phyloP scores from a whole-genome alignment of 2,113 vertebrate species.

The Rana temporaria region DNA sequence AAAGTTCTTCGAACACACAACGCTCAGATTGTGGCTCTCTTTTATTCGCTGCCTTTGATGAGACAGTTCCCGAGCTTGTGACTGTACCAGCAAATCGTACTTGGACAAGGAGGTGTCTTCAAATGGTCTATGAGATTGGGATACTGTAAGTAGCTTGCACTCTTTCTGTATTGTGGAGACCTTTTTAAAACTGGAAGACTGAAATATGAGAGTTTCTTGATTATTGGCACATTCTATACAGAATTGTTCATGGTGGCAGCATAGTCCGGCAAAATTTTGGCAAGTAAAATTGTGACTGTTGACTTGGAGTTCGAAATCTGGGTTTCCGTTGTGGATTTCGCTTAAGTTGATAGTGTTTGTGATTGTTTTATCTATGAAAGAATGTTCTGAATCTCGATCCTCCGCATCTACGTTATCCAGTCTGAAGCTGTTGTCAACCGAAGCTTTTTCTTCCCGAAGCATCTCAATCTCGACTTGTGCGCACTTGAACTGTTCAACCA shows the following conservation, averaged over 20 bases:
- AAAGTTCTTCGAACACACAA: conserved; percentile 79
- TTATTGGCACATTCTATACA: conserved; percentile 18
- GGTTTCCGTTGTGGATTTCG: background rate
- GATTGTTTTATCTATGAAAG: conserved; percentile 19
- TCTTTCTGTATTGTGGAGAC: background rate
- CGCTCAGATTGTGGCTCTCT: conserved; percentile 78
- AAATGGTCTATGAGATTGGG: background rate
- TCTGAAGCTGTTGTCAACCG: background rate
- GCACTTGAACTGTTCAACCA: conserved; percentile 64
- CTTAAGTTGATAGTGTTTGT: background rate
- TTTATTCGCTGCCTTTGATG: conserved; percentile 86
- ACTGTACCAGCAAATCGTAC: conserved; percentile 84
- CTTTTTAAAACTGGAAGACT: background rate
- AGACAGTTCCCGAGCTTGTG: conserved; percentile 85
- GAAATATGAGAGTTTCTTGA: background rate
- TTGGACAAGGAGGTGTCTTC: conserved; percentile 69
- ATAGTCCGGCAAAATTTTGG: background rate
- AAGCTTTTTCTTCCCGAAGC: background rate
- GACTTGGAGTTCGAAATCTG: background rate
- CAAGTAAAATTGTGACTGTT: background rate
- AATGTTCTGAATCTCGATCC: background rate
- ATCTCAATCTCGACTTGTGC: conserved; percentile 55
- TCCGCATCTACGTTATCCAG: background rate
- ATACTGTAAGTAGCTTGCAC: background rate
- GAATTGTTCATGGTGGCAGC: conserved; percentile 4